phyloP scores from a whole-genome alignment of 2,888 invertebrate species.

The Idaea dimidiata region DNA sequence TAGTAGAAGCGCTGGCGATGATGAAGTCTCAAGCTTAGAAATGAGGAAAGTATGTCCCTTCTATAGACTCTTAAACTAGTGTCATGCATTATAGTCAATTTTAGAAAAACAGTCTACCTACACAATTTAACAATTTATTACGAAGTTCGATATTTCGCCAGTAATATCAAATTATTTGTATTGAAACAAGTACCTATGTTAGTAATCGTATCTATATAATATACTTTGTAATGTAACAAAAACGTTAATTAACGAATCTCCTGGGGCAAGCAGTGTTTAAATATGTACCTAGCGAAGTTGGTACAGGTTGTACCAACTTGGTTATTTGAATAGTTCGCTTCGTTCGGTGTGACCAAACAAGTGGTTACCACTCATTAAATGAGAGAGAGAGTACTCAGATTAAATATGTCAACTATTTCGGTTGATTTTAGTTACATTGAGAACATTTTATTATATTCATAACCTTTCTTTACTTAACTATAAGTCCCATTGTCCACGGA shows the following conservation, averaged over 20 bases:
- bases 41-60: no score
- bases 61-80: no score
- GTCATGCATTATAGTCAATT: no score
- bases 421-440: neutral
- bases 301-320: neutral
- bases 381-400: neutral
- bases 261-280: neutral
- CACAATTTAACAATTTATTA: no score
- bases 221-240: no score
- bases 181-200: no score
- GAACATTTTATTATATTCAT: neutral
- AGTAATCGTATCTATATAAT: no score
- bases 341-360: slow-evolving; percentile 1
- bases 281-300: neutral
- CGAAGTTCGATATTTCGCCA: no score
- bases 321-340: neutral
- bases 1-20: neutral
- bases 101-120: no score
- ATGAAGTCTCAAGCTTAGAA: neutral
- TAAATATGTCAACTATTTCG: neutral
- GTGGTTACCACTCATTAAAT: neutral
- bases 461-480: neutral
- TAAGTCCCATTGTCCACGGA: no score
- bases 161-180: no score
- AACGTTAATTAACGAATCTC: neutral